phyloP scores from a whole-genome alignment of 2,113 vertebrate genomes.

The Chinchilla lanigera region DNA sequence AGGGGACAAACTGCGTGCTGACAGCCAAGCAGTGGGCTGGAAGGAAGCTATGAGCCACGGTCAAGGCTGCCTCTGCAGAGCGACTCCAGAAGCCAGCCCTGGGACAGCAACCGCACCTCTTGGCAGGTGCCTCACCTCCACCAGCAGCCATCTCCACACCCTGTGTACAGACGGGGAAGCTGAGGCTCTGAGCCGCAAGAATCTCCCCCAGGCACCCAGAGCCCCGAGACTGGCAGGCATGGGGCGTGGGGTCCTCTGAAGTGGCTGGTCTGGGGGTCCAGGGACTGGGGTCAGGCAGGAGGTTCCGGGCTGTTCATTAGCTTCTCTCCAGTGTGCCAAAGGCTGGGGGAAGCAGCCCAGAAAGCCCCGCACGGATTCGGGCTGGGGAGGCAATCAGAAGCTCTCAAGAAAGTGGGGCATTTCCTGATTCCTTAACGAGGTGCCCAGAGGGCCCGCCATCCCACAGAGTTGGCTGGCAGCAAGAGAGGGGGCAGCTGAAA shows the following conservation, averaged over 20 bases:
- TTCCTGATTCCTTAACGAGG: neutral
- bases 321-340: neutral
- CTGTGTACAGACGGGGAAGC: neutral
- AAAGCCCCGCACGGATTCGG: neutral
- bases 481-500: neutral
- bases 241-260: neutral
- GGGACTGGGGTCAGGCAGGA: rapidly evolving
- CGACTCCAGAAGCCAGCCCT: rapidly evolving
- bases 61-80: rapidly evolving
- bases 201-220: neutral
- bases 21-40: neutral
- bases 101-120: rapidly evolving
- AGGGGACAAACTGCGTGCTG: no score
- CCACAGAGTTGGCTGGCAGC: neutral
- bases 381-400: neutral
- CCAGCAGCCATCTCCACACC: neutral
- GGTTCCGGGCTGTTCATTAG: rapidly evolving
- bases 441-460: neutral
- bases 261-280: neutral
- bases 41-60: neutral
- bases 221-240: neutral
- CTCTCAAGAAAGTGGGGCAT: neutral
- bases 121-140: neutral
- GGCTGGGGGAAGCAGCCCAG: neutral
- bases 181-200: neutral